Base-by-base conservation (phyloP, 1,140 invertebrate species). In the Melipona quadrifasciata region DNA sequence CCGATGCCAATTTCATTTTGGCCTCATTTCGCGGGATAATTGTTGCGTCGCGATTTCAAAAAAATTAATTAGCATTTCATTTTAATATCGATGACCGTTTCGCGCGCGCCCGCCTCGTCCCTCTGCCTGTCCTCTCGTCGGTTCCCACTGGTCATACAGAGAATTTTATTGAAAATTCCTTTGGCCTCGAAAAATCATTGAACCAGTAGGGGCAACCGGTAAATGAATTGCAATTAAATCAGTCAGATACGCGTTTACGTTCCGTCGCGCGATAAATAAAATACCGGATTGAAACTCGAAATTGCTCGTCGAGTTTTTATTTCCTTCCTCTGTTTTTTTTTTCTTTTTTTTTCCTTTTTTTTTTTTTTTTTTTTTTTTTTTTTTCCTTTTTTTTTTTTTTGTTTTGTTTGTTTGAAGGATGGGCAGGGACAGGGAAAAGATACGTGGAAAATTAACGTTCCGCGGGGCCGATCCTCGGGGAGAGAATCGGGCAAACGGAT, bases 11-110 rank as follows among this genome's bases (percentile, higher is more conserved):
- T 84, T 84, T 84, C 67, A 55, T 61, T 71, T 64, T 21, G 64
- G 65, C 53, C 55, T 79, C 55, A 79, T 79, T 79, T 71, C 67
- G 55, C 57, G 65, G 34, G 34, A 83, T 79, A 79, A 71, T 84
- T 71, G 76, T 55, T 27, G 8, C 27, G 1, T 71, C 19, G 58
- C 27, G 39, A 61, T 39, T 55, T 72, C 65, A 71, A 39, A 84
- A 78, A 84, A 84, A 84, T 84, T 84, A 79, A 84, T 84, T 84
- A 78, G 57, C 67, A 71, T 76, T 61, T 71, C 67, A 39, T 79
- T 78, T 79, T 79, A 84, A 84, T 84, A 84, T 72, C 53, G 72
- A 68, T 21, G 51, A 4, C 51, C 47, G 11, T 47, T 8, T 10
- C 39, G 70, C 16, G 47, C 17, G 24, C 24, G 10, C 11, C 39